Evolutionary conservation across 1,140 invertebrate genomes (phyloP).

Genomic region (Teleopsis dalmanni): DNA sequence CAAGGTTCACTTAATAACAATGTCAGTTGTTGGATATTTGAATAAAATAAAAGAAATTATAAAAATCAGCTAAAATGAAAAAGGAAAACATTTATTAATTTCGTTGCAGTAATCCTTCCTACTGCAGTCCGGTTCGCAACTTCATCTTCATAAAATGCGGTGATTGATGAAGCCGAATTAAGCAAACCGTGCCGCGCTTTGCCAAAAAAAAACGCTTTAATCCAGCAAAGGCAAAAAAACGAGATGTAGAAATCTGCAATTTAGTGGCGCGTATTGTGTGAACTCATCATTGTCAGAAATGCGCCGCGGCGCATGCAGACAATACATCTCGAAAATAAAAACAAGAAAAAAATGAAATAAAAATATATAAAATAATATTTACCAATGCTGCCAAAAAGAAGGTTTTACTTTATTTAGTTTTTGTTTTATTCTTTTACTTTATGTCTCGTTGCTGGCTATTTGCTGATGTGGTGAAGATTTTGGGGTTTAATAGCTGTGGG

Average conservation of each 20-base stretch:
- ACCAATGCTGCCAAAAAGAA: too few relatives aligned
- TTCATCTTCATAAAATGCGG: slow-evolving; percentile 16
- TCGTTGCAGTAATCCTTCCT: too few relatives aligned
- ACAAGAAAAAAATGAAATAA: neutral
- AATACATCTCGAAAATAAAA: neutral
- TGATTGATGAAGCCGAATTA: slow-evolving; percentile 20
- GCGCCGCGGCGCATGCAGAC: slow-evolving; percentile 11
- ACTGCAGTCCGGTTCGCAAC: too few relatives aligned
- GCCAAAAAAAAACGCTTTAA: neutral
- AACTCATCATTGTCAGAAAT: slow-evolving; percentile 14
- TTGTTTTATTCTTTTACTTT: too few relatives aligned
- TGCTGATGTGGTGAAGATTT: too few relatives aligned
- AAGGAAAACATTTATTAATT: too few relatives aligned
- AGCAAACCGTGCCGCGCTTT: slow-evolving; percentile 13
- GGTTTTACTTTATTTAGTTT: too few relatives aligned
- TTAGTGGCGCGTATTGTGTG: slow-evolving; percentile 14
- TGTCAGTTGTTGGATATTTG: slow-evolving; percentile 1
- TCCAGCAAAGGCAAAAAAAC: neutral
- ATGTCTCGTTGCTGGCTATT: too few relatives aligned
- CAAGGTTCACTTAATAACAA: neutral
- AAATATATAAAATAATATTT: neutral
- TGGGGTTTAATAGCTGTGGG: slow-evolving; percentile 14
- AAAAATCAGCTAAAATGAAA: neutral
- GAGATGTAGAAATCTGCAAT: slow-evolving; percentile 6
- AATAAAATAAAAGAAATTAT: neutral